A percentile compares a stretch with the other conserved stretches of the same genome.
Evolutionary conservation across 2,113 vertebrate genomes (phyloP).

Genomic region (Chauna torquata): DNA sequence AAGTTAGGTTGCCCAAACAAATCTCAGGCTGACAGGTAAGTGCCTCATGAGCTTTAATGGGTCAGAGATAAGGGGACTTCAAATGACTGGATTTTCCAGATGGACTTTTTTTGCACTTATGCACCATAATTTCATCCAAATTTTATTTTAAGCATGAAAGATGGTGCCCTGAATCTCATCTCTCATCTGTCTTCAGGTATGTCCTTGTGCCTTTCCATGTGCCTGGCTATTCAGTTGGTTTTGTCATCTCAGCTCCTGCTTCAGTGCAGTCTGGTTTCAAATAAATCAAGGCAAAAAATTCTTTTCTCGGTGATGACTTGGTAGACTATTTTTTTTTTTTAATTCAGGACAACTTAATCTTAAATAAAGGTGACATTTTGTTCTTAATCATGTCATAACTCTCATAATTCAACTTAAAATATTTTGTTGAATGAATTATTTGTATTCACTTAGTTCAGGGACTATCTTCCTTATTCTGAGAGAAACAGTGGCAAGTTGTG

Average conservation of each 20-base stretch:
- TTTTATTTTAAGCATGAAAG: constrained; percentile 23
- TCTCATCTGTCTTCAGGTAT: constrained; percentile 1
- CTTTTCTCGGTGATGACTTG: background rate
- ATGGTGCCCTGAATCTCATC: background rate
- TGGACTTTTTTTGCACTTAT: background rate
- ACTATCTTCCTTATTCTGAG: background rate
- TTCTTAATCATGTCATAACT: background rate
- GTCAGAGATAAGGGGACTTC: background rate
- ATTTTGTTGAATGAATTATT: background rate
- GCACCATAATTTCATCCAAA: background rate
- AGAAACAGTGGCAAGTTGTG: background rate
- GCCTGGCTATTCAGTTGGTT: background rate
- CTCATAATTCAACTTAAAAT: background rate
- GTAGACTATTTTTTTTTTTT: background rate
- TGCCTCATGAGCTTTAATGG: background rate
- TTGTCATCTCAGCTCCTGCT: background rate
- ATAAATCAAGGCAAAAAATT: background rate
- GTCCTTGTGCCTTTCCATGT: constrained; percentile 1
- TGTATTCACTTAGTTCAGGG: background rate
- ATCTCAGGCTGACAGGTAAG: background rate
- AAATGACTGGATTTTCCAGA: background rate
- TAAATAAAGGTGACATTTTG: background rate
- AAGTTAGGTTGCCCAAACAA: background rate
- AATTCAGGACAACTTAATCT: background rate
- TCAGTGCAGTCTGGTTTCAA: background rate